Base-by-base conservation (phyloP, 2,888 invertebrate genomes). In the Lycia hirtaria region DNA sequence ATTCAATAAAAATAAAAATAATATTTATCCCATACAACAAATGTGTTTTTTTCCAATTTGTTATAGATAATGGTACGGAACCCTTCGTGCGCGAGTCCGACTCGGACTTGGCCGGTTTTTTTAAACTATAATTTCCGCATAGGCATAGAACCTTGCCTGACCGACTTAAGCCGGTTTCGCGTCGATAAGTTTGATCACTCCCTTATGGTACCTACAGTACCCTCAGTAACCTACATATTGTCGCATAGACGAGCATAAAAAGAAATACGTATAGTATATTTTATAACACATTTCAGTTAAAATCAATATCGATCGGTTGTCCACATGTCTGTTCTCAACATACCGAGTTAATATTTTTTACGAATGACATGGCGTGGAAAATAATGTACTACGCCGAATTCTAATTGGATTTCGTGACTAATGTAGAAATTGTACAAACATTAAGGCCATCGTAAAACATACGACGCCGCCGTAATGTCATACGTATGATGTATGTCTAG, bases 261-360 rank as follows among this genome's bases (percentile, higher is more conserved):
- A 50, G 49, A 48, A 35, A 30, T n/a, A n/a, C n/a, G n/a, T n/a
- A 14, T 43, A 24, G 26, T 40, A 40, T 35, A 26, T 32, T 56
- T 50, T 45, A 50, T 50, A 38, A 33, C 38, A 56, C 50, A 56
- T 47, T 56, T 32, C 40, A 56, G 26, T 47, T 7, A 28, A 51
- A 56, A 51, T 33, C 51, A 32, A 51, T 38, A 56, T 56, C 51
- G 51, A 56, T 47, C 45, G 38, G 17, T 32, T 15, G 32, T 26
- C 24, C 50, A 45, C 50, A 50, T 50, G 50, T 38, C 12, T 33
- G 44, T 40, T 33, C 44, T 45, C 19, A 26, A 33, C 44, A 15
- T 10, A 22, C 37, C 5, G 15, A n/a, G 9, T 48, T 41, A 30
- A 20, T 28, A 43, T 40, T 22, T 47, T 33, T 26, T 38, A 48